Percentiles rank a stretch among this genome's conserved stretches.
phyloP scores from a whole-genome alignment of 2,888 invertebrate species.

The Mechanitis messenoides region DNA sequence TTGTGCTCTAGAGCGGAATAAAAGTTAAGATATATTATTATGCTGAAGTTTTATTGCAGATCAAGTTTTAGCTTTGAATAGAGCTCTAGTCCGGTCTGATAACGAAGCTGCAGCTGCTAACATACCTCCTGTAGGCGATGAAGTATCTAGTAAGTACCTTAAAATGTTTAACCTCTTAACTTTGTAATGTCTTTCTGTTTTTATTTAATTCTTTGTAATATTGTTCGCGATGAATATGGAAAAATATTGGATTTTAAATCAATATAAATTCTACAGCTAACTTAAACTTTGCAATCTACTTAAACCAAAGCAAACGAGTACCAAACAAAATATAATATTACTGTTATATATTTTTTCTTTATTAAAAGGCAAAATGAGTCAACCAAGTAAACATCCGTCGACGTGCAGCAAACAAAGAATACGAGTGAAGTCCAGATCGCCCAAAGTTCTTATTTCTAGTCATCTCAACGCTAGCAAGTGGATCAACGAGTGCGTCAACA shows the following conservation, averaged over 20 bases:
- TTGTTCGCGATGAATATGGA: too few species aligned
- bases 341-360: not conserved
- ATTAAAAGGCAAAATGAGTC: constrained; percentile 11
- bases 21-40: too few species aligned
- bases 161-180: not conserved
- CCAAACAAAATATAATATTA: too few species aligned
- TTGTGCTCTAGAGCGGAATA: too few species aligned
- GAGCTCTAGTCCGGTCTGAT: constrained; percentile 11
- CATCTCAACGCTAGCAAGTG: constrained; percentile 46
- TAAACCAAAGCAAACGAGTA: too few species aligned
- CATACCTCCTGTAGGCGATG: not conserved
- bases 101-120: constrained; percentile 7
- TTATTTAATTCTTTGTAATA: not conserved
- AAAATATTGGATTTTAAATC: too few species aligned
- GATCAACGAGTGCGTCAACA: constrained; percentile 40
- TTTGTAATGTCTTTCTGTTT: not conserved
- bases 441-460: constrained; percentile 35
- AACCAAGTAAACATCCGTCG: constrained; percentile 4
- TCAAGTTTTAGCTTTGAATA: constrained; percentile 8
- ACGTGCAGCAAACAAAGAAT: not conserved
- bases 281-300: too few species aligned
- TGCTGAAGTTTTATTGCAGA: constrained; percentile 6
- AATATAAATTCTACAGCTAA: too few species aligned
- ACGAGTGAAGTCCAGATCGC: constrained; percentile 10
- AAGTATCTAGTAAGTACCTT: not conserved